phyloP scores from a whole-genome alignment of 2,888 invertebrate species.

The Cephonodes hylas region DNA sequence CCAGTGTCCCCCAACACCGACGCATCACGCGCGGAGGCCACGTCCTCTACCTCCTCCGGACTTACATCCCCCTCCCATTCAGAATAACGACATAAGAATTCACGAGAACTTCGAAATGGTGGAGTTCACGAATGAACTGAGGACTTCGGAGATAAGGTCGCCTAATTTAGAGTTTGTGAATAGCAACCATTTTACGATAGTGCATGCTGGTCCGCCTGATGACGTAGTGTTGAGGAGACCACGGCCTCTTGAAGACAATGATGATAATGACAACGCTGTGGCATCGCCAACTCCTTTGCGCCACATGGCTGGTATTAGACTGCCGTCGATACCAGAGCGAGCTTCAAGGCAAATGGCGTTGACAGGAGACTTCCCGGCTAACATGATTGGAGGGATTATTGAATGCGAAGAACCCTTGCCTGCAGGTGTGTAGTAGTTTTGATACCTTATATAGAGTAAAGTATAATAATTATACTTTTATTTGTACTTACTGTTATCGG shows the following conservation, averaged over 20 bases:
- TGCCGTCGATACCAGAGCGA: conserved; percentile 91
- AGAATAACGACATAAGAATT: conserved; percentile 54
- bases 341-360: conserved; percentile 80
- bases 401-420: conserved; percentile 92
- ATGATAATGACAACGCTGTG: conserved; percentile 71
- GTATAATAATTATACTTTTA: no score
- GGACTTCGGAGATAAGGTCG: conserved; percentile 77
- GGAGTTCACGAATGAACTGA: conserved; percentile 71
- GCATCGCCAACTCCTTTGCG: conserved; percentile 83
- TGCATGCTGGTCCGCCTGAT: conserved; percentile 74
- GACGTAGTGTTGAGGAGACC: conserved; percentile 75
- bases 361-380: conserved; percentile 78
- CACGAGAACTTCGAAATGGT: conserved; percentile 73
- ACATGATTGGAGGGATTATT: conserved; percentile 79
- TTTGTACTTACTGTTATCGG: no score
- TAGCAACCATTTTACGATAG: conserved; percentile 80
- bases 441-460: no score
- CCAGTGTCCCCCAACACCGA: conserved; percentile 93
- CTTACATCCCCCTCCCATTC: conserved; percentile 76
- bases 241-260: conserved; percentile 61
- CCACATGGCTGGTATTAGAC: conserved; percentile 86
- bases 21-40: conserved; percentile 89
- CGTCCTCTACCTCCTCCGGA: conserved; percentile 81
- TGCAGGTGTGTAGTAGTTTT: conserved; percentile 82
- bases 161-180: conserved; percentile 80